Evolutionary conservation across 2,888 invertebrate genomes (phyloP).

Genomic region (Rotaria macrura): DNA sequence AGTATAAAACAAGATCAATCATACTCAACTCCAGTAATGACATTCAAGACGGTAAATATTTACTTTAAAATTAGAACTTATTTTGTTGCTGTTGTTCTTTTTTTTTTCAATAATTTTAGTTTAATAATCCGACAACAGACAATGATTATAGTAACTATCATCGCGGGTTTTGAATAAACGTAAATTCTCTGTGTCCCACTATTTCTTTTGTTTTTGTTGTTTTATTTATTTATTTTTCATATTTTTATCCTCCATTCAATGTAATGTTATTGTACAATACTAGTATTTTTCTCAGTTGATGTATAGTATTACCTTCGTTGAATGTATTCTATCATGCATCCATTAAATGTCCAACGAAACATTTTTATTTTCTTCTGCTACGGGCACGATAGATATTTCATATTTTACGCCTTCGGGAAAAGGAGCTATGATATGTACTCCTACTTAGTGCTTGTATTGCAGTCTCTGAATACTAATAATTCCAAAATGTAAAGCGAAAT

Average conservation of each 20-base stretch:
- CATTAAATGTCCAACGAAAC: no score
- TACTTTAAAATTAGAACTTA: neutral
- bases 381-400: no score
- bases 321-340: neutral
- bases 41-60: neutral
- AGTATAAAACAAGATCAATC: neutral
- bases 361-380: no score
- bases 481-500: no score
- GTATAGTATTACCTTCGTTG: neutral
- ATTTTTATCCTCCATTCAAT: neutral
- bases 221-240: neutral
- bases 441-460: no score
- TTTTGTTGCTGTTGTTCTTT: neutral
- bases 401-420: no score
- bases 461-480: no score
- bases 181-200: neutral
- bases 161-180: neutral
- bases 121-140: neutral
- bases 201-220: neutral
- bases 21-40: neutral
- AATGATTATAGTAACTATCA: neutral
- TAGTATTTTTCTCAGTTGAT: neutral
- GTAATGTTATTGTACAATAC: neutral
- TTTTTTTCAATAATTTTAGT: neutral
- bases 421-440: no score